These are phyloP conservation scores for Sternotherus odoratus DNA, from an alignment of 2,797 vertebrate species.

Conservation along the genomic window DNA sequence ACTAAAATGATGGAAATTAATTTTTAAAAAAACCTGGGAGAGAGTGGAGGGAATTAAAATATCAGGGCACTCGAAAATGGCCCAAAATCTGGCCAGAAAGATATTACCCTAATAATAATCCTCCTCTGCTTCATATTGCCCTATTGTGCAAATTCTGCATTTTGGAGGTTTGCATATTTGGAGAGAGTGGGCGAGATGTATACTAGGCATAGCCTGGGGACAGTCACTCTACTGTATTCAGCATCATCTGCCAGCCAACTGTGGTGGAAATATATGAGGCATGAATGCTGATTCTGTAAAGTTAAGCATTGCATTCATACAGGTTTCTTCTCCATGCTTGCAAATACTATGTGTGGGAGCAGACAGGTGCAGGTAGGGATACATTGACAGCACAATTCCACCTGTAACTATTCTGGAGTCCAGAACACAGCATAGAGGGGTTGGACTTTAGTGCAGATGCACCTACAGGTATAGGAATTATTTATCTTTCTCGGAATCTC, in stretches of 20 bases:
- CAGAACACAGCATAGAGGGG: too few species aligned
- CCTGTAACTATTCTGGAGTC: not conserved
- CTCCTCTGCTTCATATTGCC: not conserved
- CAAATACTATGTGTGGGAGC: not conserved
- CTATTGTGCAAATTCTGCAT: not conserved
- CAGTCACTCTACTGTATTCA: not conserved
- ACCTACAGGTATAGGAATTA: not conserved
- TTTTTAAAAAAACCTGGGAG: not conserved
- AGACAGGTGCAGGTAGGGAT: not conserved
- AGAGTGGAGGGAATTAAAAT: slow-evolving; percentile 12
- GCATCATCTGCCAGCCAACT: not conserved
- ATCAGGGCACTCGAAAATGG: not conserved
- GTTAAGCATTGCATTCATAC: not conserved
- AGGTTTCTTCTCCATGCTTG: not conserved
- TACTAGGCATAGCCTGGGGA: not conserved
- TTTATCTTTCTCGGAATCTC: too few species aligned
- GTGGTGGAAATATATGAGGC: not conserved
- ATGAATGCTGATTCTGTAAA: not conserved
- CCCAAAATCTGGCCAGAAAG: not conserved
- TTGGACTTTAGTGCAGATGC: not conserved
- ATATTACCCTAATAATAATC: not conserved
- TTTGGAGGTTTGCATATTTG: not conserved
- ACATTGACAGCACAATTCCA: not conserved
- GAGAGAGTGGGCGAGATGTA: not conserved
- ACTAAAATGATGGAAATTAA: not conserved